phyloP scores from a whole-genome alignment of 2,113 vertebrate species.

The Coptodon bakossiorum region DNA sequence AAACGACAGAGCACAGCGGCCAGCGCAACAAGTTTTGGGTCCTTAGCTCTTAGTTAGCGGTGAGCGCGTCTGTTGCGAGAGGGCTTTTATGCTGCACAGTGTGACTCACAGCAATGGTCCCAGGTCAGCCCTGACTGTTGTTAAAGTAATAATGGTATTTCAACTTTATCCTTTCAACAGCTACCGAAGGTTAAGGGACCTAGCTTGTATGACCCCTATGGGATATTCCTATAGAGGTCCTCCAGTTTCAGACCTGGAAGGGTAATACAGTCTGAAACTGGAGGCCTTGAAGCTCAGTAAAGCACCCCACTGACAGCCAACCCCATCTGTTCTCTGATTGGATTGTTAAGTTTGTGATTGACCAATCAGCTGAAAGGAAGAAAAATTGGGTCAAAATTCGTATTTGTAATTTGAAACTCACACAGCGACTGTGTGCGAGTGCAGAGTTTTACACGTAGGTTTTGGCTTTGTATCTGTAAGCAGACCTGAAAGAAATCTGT shows the following conservation, averaged over 20 bases:
- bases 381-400: not conserved
- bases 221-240: not conserved
- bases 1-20: not conserved
- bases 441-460: no score
- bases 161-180: not conserved
- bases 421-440: not conserved
- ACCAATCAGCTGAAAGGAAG: not conserved
- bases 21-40: not conserved
- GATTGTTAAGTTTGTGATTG: not conserved
- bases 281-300: not conserved
- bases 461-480: not conserved
- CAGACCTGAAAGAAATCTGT: not conserved
- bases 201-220: not conserved
- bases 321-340: not conserved
- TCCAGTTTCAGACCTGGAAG: not conserved
- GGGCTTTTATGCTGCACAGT: not conserved
- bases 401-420: not conserved
- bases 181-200: not conserved
- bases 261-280: not conserved
- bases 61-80: not conserved
- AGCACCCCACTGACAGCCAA: fast-evolving
- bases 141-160: not conserved
- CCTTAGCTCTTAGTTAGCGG: not conserved
- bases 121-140: not conserved
- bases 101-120: not conserved